A percentile compares a stretch with the other conserved stretches of the same genome.
Evolutionary conservation across 2,113 vertebrate genomes (phyloP).

Genomic region (Dipodomys stephensi): DNA sequence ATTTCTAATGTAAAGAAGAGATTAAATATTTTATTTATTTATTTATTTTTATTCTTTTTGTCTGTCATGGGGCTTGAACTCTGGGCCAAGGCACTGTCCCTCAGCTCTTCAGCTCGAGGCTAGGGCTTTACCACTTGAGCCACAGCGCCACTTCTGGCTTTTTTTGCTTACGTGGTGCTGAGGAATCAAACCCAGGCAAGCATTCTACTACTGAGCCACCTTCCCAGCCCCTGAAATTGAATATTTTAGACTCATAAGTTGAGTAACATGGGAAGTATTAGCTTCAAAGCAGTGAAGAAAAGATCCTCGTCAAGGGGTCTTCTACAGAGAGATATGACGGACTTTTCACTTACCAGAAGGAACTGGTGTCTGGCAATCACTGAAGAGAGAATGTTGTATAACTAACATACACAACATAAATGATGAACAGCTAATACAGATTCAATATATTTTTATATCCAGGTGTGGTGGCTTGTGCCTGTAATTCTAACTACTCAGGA

Average conservation of each 20-base stretch:
- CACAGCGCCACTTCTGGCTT: too few relatives aligned
- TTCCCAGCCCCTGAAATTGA: too few relatives aligned
- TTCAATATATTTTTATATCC: background rate
- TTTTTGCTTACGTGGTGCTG: too few relatives aligned
- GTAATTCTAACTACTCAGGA: too few relatives aligned
- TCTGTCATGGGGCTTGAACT: too few relatives aligned
- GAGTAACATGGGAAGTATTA: background rate
- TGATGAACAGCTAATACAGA: background rate
- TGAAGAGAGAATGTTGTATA: background rate
- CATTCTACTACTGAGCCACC: too few relatives aligned
- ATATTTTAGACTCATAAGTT: background rate
- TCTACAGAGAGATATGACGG: background rate
- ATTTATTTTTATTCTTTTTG: too few relatives aligned
- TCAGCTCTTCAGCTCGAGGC: too few relatives aligned
- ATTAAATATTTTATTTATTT: background rate
- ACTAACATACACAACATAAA: background rate
- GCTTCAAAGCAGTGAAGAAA: background rate
- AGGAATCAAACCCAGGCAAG: too few relatives aligned
- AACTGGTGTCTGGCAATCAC: background rate
- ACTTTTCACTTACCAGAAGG: background rate
- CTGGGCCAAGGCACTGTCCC: too few relatives aligned
- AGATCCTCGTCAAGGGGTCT: background rate
- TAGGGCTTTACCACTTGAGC: too few relatives aligned
- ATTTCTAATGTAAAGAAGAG: constrained; percentile 55
- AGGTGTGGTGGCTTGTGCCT: background rate